These are phyloP conservation scores for Platycnemis pennipes DNA, from an alignment of 2,888 invertebrate genomes.

Conservation along the genomic window DNA sequence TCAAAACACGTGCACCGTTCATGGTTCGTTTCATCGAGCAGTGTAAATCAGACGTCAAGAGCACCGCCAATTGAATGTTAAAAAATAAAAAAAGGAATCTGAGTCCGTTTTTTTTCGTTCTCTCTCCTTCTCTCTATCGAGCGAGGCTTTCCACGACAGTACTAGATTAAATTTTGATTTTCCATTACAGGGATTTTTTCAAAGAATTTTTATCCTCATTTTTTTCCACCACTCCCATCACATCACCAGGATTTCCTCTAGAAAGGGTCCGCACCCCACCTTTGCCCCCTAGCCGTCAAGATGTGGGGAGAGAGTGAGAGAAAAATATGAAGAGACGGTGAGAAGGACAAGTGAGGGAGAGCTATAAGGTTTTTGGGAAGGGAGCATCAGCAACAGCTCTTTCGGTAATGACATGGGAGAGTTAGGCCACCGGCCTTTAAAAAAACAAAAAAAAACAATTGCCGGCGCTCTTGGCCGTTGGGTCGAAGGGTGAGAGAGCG, in stretches of 20 bases:
- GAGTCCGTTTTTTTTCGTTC: background rate
- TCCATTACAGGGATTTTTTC: background rate
- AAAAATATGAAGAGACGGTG: background rate
- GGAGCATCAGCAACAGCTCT: background rate
- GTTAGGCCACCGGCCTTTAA: background rate
- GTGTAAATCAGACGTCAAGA: too few species aligned
- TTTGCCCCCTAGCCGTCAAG: background rate
- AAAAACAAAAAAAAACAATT: background rate
- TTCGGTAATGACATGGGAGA: background rate
- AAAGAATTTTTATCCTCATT: background rate
- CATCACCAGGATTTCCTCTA: background rate
- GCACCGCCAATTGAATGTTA: too few species aligned
- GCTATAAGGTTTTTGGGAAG: background rate
- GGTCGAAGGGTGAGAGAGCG: background rate
- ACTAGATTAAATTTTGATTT: conserved; percentile 1
- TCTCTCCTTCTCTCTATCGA: too few species aligned
- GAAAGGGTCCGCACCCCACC: background rate
- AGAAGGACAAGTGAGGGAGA: background rate
- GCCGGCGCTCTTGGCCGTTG: background rate
- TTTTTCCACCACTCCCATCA: background rate
- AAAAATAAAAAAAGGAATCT: background rate
- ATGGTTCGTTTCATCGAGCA: too few species aligned
- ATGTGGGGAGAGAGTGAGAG: background rate
- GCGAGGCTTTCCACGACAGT: too few species aligned
- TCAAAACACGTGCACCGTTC: too few species aligned